Percentiles rank a stretch among this genome's conserved stretches.
Evolutionary conservation across 2,888 invertebrate genomes (phyloP).

Genomic region (Drosophila ezoana): DNA sequence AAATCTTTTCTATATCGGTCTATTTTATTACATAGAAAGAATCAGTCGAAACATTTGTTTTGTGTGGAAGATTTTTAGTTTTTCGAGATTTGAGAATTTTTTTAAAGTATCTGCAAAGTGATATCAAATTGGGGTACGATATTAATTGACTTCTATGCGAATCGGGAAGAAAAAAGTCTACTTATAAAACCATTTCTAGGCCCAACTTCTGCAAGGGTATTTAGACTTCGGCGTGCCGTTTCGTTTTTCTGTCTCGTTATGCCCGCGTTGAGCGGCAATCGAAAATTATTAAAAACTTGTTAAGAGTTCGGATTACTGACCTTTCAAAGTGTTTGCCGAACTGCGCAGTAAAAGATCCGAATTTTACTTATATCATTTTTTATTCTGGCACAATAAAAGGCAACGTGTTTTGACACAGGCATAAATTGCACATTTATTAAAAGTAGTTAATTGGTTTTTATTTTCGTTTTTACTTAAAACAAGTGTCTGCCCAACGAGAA

Average conservation of each 20-base stretch:
- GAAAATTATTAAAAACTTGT: constrained; percentile 33
- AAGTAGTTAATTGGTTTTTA: constrained; percentile 1
- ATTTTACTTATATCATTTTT: not conserved
- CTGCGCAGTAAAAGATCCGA: constrained; percentile 39
- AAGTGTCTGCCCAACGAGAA: not conserved
- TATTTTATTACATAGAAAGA: too few species aligned
- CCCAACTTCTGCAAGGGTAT: too few species aligned
- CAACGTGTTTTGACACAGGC: constrained; percentile 18
- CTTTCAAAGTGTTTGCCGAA: constrained; percentile 22
- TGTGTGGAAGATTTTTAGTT: too few species aligned
- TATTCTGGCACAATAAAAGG: not conserved
- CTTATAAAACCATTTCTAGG: too few species aligned
- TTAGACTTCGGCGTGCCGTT: too few species aligned
- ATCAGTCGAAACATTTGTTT: too few species aligned
- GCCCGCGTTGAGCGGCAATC: constrained; percentile 17
- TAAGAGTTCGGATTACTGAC: constrained; percentile 45
- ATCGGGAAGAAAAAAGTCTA: too few species aligned
- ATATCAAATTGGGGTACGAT: too few species aligned
- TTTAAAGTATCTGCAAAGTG: too few species aligned
- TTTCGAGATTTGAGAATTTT: too few species aligned
- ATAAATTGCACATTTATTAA: constrained; percentile 5
- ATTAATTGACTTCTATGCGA: too few species aligned
- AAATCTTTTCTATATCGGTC: too few species aligned
- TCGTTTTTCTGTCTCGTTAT: not conserved
- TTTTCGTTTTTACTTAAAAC: not conserved